Evolutionary conservation across 2,113 vertebrate genomes (phyloP).

Genomic region (Uria aalge): DNA sequence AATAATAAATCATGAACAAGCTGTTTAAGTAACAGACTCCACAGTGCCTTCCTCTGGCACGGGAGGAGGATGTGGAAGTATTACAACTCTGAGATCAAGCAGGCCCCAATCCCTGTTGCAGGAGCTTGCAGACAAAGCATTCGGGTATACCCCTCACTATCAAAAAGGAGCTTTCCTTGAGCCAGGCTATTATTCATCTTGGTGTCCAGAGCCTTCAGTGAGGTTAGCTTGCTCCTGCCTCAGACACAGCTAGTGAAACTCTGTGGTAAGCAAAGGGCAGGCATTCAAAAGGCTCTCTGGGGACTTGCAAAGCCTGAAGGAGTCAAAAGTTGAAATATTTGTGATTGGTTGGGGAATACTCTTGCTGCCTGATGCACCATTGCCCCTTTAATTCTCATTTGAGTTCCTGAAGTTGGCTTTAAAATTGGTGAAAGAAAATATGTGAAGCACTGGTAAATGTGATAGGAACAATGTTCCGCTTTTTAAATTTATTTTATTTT

Average conservation of each 20-base stretch:
- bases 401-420: neutral
- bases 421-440: neutral
- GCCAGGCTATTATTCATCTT: neutral
- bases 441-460: neutral
- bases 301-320: neutral
- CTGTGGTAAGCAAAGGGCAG: neutral
- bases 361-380: neutral
- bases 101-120: neutral
- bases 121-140: neutral
- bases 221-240: neutral
- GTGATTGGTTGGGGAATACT: neutral
- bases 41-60: neutral
- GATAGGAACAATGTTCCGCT: neutral
- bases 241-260: neutral
- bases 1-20: neutral
- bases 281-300: neutral
- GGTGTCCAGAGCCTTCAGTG: neutral
- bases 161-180: neutral
- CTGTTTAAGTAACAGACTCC: neutral
- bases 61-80: neutral
- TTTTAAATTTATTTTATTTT: neutral
- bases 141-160: rapidly evolving
- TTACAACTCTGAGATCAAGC: neutral
- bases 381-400: neutral
- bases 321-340: constrained; percentile 15